phyloP scores from a whole-genome alignment of 2,888 invertebrate species.

The Artemia sp. region DNA sequence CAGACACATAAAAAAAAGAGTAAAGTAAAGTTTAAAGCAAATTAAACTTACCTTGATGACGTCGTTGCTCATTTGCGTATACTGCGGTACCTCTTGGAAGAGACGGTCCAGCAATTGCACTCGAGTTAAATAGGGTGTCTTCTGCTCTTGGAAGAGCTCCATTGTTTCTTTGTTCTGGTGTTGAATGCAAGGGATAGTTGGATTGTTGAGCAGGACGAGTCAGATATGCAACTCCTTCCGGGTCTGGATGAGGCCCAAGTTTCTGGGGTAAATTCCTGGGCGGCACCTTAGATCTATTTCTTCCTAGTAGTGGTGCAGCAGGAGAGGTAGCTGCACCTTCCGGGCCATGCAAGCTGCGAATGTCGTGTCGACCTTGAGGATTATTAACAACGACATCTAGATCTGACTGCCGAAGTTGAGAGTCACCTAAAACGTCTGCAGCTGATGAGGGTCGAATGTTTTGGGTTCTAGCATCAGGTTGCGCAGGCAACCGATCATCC shows the following conservation, averaged over 20 bases:
- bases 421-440: neutral
- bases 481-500: constrained; percentile 5
- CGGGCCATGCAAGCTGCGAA: neutral
- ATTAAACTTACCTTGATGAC: neutral
- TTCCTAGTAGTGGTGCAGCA: neutral
- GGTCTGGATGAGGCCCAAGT: neutral
- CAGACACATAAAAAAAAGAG: neutral
- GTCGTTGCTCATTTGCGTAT: neutral
- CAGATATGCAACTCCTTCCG: neutral
- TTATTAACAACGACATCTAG: no score
- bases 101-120: no score
- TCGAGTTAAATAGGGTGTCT: neutral
- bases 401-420: neutral
- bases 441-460: neutral
- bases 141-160: constrained; percentile 3
- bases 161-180: neutral
- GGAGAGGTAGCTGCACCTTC: neutral
- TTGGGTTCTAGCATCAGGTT: neutral
- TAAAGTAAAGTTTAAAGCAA: no score
- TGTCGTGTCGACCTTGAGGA: neutral
- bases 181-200: neutral
- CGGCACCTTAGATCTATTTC: neutral
- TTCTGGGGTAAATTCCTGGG: no score
- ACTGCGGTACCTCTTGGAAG: neutral
- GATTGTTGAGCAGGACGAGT: neutral